These are phyloP conservation scores for Clavelina lepadiformis DNA, from an alignment of 23 tunicate species.

Conservation along the genomic window DNA sequence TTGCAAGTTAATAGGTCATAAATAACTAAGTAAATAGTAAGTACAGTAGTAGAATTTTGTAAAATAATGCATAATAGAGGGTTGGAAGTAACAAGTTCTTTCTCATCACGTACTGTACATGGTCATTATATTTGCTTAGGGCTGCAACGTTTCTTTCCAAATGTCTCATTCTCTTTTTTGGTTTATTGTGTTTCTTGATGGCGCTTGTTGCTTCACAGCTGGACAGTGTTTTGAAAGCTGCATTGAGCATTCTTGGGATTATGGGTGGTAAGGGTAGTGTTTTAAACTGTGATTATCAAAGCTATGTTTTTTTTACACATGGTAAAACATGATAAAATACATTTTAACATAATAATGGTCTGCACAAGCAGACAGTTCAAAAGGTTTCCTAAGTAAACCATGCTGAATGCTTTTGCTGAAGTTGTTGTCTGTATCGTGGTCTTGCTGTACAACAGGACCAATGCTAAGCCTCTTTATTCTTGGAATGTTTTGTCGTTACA, in stretches of 20 bases:
- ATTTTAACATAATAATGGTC: no score
- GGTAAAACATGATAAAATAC: no score
- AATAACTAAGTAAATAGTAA: no score
- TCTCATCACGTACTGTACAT: background rate
- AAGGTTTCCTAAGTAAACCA: no score
- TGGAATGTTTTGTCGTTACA: conserved; percentile 33
- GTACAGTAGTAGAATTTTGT: no score
- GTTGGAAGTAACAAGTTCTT: no score
- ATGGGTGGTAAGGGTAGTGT: conserved; percentile 32
- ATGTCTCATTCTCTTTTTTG: conserved; percentile 11
- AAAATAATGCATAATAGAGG: no score
- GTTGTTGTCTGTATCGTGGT: no score
- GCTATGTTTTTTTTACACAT: no score
- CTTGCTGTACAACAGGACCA: conserved; percentile 32
- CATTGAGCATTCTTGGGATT: conserved; percentile 47
- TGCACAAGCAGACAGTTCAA: no score
- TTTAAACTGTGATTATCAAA: no score
- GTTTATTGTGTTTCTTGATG: conserved; percentile 21
- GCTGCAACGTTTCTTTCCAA: conserved; percentile 18
- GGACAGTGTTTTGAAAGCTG: conserved; percentile 43
- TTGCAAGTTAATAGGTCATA: no score
- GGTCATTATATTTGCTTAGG: background rate
- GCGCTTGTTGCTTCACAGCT: conserved; percentile 28
- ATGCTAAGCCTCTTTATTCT: conserved; percentile 34
- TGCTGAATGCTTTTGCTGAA: background rate